Conservation (phyloP, 2,888 invertebrate species). For the Scaptomyza tumidula region DNA sequence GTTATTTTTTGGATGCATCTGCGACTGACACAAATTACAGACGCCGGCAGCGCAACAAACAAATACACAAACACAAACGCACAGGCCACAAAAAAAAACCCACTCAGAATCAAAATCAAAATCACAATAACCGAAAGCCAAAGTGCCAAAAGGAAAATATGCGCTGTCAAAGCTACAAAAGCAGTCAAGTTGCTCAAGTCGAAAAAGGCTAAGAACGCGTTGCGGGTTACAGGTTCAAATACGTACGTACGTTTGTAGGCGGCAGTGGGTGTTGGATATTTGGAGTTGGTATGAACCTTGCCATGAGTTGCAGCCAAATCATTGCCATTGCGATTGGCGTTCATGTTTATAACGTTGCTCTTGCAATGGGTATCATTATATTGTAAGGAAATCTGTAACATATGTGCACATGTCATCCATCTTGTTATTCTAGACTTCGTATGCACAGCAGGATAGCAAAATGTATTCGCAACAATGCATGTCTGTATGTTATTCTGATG, state of each 20-base stretch:
- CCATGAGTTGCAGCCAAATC: constrained; percentile 50
- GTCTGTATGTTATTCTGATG: no score
- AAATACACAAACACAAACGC: constrained; percentile 1
- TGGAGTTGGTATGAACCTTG: not conserved
- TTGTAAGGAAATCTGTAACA: not conserved
- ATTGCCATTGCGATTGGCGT: constrained; percentile 54
- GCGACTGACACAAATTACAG: constrained; percentile 59
- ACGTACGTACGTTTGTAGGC: not conserved
- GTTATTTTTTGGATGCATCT: constrained; percentile 35
- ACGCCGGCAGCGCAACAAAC: constrained; percentile 17
- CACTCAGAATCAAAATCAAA: constrained; percentile 29
- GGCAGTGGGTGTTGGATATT: not conserved
- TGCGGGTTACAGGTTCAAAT: not conserved
- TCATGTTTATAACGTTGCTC: constrained; percentile 40
- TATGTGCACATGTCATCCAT: no score
- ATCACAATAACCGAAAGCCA: constrained; percentile 19
- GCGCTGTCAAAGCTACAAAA: constrained; percentile 64
- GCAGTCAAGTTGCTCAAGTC: constrained; percentile 27
- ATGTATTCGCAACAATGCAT: no score
- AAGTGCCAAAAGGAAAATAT: constrained; percentile 6
- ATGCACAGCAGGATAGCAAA: no score
- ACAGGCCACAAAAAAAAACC: constrained; percentile 1
- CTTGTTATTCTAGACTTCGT: no score
- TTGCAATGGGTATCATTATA: not conserved
- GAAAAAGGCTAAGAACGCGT: constrained; percentile 1